Evolutionary conservation across 2,797 vertebrate genomes (phyloP).

Genomic region (Alexandromys oeconomus): DNA sequence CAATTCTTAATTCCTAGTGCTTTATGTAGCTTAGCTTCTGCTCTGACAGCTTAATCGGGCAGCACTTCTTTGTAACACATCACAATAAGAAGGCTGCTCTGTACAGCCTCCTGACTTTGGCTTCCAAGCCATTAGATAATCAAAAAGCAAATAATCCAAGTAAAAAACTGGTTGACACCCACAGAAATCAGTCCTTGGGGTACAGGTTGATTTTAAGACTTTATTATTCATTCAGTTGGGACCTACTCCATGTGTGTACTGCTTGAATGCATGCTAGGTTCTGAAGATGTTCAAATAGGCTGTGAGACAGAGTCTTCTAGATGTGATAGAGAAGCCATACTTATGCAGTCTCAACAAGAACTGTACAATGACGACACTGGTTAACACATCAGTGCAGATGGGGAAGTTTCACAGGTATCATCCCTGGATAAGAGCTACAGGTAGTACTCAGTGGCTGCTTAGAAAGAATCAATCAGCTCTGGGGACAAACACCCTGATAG

Average conservation of each 20-base stretch:
- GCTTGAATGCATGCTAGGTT: too few species aligned
- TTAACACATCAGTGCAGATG: background rate
- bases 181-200: background rate
- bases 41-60: constrained; percentile 10
- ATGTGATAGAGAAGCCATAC: background rate
- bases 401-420: background rate
- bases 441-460: background rate
- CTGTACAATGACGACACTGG: too few species aligned
- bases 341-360: too few species aligned
- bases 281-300: background rate
- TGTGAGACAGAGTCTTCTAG: too few species aligned
- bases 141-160: constrained; percentile 61
- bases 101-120: background rate
- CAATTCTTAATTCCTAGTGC: background rate
- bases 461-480: background rate
- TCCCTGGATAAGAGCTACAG: background rate
- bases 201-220: background rate
- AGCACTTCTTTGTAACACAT: background rate
- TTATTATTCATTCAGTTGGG: background rate
- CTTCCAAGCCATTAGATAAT: constrained; percentile 52
- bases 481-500: background rate
- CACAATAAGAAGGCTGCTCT: background rate
- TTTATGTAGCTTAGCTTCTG: background rate
- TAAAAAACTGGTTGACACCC: background rate
- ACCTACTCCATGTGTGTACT: background rate